phyloP scores from a whole-genome alignment of 1,140 invertebrate genomes.

The Orius laevigatus region DNA sequence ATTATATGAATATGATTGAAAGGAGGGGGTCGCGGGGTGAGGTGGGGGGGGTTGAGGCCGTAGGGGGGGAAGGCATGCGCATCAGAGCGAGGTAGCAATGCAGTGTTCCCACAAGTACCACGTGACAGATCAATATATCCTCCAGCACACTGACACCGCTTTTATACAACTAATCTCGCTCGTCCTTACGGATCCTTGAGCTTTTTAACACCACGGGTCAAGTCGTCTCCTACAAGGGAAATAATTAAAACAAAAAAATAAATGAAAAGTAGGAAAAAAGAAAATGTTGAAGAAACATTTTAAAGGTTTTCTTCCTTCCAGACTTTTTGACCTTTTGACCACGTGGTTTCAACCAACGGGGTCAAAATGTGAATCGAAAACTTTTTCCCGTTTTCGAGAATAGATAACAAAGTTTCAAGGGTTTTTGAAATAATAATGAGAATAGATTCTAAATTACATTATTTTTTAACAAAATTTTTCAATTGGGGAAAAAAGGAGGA shows the following conservation, averaged over 20 bases:
- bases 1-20: background rate
- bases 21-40: conserved; percentile 4
- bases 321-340: background rate
- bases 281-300: background rate
- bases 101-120: conserved; percentile 10
- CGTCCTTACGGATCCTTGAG: background rate
- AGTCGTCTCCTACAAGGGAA: too few species aligned
- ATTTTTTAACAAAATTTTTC: too few species aligned
- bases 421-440: too few species aligned
- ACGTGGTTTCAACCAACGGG: background rate
- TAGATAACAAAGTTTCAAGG: too few species aligned
- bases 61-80: background rate
- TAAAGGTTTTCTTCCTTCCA: background rate
- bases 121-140: conserved; percentile 11
- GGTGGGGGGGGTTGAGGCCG: conserved; percentile 3
- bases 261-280: background rate
- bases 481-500: too few species aligned
- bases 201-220: too few species aligned
- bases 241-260: too few species aligned
- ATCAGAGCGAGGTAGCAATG: background rate
- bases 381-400: too few species aligned
- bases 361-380: too few species aligned
- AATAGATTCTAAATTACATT: too few species aligned
- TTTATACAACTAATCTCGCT: conserved; percentile 7
- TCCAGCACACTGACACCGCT: conserved; percentile 4